Evolutionary conservation across 2,888 invertebrate genomes (phyloP), one percentile per base, ranked within the genome.

Genomic region (Agrenia bidenticulata): DNA sequence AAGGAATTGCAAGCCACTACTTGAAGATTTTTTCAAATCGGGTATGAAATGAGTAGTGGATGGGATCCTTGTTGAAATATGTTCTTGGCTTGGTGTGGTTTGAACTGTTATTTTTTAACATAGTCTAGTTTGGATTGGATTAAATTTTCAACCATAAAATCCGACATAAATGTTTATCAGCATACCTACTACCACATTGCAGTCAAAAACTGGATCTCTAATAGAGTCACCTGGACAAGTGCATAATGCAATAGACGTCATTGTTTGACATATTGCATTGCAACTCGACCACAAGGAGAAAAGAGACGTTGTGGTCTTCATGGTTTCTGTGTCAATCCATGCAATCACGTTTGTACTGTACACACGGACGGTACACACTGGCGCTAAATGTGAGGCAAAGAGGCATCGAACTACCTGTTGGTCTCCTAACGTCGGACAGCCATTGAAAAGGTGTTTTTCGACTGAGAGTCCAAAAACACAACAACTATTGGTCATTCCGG

Each of bases 381-480:
- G 75, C 15, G 74, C 76, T 1, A 76, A 74, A 58, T 76, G 76
- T 60, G 76, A 76, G 63, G 74, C 76, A 0, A 76, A 74, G 42
- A 56, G 70, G 45, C 76, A 76, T 41, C 56, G 75, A 11, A 63
- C 67, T 0, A 67, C 67, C 15, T 74, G 72, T 50, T 72, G 73
- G 72, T 76, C 73, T 66, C 76, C 76, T 15, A 76, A 76, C 61
- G 76, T 74, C 1, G 76, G 76, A 15, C 76, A 76, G 41, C 76
- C 76, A 15, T 74, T 74, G 76, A 76, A 76, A 53, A 51, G 76
- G 21, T 76, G 76, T 42, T 76, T 76, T 26, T 67, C 71, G 1
- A 70, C 70, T 0, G 67, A 68, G 76, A 76, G 41, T 67, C 67
- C n/a, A 76, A 76, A 56, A 66, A 70, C 9, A 74, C 74, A 1